A percentile compares a stretch with the other conserved stretches of the same genome.
Conservation (phyloP, 2,113 vertebrate species). For the Gavialis gangeticus region DNA sequence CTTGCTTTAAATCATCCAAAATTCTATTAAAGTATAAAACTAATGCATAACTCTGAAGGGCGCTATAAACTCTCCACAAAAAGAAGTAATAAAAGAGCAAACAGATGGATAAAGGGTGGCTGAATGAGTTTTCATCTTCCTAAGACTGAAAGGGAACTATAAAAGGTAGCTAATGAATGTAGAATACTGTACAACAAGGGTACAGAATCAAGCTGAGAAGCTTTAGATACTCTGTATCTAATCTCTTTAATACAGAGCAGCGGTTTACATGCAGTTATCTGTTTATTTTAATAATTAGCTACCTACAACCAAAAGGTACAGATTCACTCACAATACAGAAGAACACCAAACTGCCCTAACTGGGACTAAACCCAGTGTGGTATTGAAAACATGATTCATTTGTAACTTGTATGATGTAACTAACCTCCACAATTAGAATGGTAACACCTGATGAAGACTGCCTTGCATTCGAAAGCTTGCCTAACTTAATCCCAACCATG, state of each 20-base stretch:
- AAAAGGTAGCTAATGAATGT: background rate
- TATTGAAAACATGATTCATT: too few species aligned
- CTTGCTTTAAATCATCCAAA: background rate
- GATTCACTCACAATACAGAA: background rate
- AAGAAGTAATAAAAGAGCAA: background rate
- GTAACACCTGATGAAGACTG: too few species aligned
- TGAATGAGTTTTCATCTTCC: constrained; percentile 49
- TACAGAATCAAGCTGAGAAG: constrained; percentile 19
- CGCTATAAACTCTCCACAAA: constrained; percentile 28
- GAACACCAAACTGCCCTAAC: too few species aligned
- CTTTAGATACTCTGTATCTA: background rate
- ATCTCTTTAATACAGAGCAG: background rate
- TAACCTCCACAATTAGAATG: too few species aligned
- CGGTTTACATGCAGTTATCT: background rate
- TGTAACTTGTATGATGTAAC: too few species aligned
- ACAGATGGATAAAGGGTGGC: background rate
- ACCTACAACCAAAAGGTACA: background rate
- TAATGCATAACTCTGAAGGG: constrained; percentile 55
- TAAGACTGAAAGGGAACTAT: constrained; percentile 41
- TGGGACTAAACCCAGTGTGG: too few species aligned
- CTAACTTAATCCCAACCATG: too few species aligned
- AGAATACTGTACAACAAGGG: constrained; percentile 28
- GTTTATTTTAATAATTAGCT: background rate
- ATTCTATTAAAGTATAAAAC: background rate
- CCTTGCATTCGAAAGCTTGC: too few species aligned